Base-by-base conservation (phyloP, 1,140 invertebrate genomes). In the Nasonia longicornis region DNA sequence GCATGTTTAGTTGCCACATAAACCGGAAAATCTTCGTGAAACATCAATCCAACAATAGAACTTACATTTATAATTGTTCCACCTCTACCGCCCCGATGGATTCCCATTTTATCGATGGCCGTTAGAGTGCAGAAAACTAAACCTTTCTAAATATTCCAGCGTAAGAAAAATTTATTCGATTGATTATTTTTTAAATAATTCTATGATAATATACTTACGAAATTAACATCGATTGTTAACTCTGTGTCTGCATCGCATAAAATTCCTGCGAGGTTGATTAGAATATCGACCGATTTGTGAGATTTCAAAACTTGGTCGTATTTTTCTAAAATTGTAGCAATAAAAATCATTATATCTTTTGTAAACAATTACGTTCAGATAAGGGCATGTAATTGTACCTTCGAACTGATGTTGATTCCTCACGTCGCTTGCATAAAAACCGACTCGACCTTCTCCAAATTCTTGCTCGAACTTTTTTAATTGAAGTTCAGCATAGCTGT, bases 1-100 rank as follows among this genome's bases (percentile, higher is more conserved):
- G 92, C 94, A 83, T 92, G 91, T 84, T 95, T 95, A 2, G 93
- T 93, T 1, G 92, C 93, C n/a, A 90, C 87, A 84, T 95, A 95
- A 2, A 93, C 87, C 0, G 94, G 93, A 63, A 91, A 83, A 75
- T 89, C 90, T 73, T 90, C 91, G 76, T 92, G 89, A 2, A 92
- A 89, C 76, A 89, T 88, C 45, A 93, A 86, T 16, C 93, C 93
- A 79, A 91, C 88, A 73, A 93, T 91, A 1, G 93, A 94, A n/a
- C 92, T 90, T 79, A 93, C 87, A 82, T 94, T 94, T 3, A 93
- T 89, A 4, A 94, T 90, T 3, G 92, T 91, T 3, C 92, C 93
- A 29, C 93, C 93, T 72, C 88, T 89, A 7, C 92, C 92, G 12
- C 91, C 91, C 77, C 91, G 91, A 73, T 93, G 90, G 81, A 90